Percentiles rank a stretch among this genome's conserved stretches.
Evolutionary conservation across 2,797 vertebrate species (phyloP).

Genomic region (Discoglossus pictus): DNA sequence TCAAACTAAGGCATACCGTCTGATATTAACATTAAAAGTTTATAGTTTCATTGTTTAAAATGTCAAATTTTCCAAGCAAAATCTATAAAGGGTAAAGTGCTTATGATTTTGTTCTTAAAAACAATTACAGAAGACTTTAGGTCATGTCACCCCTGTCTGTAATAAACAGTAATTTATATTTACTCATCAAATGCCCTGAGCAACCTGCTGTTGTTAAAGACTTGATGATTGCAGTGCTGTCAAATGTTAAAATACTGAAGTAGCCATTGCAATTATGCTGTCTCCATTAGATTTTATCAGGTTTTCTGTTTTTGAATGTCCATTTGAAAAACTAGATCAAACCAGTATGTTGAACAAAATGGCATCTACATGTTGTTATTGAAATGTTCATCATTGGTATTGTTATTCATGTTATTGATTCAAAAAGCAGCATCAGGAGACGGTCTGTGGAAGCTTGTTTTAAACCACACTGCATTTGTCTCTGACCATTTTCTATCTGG

Average conservation of each 20-base stretch:
- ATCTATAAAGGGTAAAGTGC: background rate
- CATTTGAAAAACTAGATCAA: background rate
- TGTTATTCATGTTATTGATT: conserved; percentile 22
- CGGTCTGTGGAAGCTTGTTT: conserved; percentile 1
- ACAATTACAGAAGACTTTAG: conserved; percentile 6
- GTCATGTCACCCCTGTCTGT: conserved; percentile 10
- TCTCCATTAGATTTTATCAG: conserved; percentile 14
- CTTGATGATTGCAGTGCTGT: conserved; percentile 42
- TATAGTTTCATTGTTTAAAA: background rate
- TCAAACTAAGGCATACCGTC: too few species aligned
- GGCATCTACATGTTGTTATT: conserved; percentile 6
- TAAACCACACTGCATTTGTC: conserved; percentile 17
- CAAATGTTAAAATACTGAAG: conserved; percentile 20
- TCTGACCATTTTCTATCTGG: conserved; percentile 9
- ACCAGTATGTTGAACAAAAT: conserved; percentile 9
- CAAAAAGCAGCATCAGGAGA: conserved; percentile 1
- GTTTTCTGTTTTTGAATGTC: conserved; percentile 13
- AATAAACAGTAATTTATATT: conserved; percentile 35
- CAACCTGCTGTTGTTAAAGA: conserved; percentile 11
- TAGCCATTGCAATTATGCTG: conserved; percentile 38
- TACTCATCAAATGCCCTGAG: conserved; percentile 20
- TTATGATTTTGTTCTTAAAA: background rate
- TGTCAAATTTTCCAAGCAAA: background rate
- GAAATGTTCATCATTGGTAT: background rate
- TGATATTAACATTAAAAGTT: too few species aligned